Base-by-base conservation (phyloP, 2,888 invertebrate genomes). In the Andricus quercusramuli region DNA sequence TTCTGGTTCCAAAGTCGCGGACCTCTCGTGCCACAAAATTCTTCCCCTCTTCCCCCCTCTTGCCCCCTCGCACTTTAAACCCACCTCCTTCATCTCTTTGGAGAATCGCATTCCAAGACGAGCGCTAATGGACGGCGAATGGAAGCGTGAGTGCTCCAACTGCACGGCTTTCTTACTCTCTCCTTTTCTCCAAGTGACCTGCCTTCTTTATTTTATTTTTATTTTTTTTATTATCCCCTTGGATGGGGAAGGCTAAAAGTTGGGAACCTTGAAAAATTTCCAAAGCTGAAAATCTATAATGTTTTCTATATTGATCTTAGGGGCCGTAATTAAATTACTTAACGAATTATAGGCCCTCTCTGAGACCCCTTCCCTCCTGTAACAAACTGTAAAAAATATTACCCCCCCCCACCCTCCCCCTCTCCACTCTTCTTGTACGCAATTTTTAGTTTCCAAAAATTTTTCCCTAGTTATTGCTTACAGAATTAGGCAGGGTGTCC, bases 61-160 rank as follows among this genome's bases (percentile, higher is more conserved):
- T 66, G 20, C 22, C 51, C 17, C n/a, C 25, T 65, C n/a, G n/a
- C 25, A 76, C 67, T 59, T 66, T 66, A 74, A 79, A 78, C 77
- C 77, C 77, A 79, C 76, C 51, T 76, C 64, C 79, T 64, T 74
- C 79, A 62, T 65, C 65, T 79, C 64, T 74, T 29, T 65, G 65
- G 44, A 65, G 79, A 79, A 76, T 79, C 59, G 79, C 79, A 79
- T 79, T 79, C 79, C 79, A 76, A 44, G 44, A 51, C 76, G 32
- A 56, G 76, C 79, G 65, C 79, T 79, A 79, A 79, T 79, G 79
- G 79, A 79, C 74, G 65, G 22, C 76, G 65, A 79, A 79, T 79
- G 79, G 79, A 25, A 76, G 70, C 51, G 79, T 79, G 79, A 79
- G 79, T 79, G 79, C 76, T 65, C 76, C 25, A 79, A 76, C 76